Conservation (phyloP, 1,140 invertebrate genomes). For the Calliopsis andreniformis region DNA sequence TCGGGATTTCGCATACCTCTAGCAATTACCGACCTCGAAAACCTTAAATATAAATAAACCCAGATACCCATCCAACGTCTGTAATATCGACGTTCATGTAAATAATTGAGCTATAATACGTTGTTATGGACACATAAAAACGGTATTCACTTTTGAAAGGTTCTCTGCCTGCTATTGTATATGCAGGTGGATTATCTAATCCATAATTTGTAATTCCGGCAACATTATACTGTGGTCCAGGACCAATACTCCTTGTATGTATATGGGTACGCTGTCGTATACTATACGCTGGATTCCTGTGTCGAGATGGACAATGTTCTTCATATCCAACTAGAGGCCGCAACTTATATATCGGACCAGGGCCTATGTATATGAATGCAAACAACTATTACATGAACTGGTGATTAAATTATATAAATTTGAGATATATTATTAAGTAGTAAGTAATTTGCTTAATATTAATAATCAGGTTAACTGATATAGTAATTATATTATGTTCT, state of each 20-base stretch:
- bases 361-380: constrained; percentile 65
- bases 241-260: constrained; percentile 49
- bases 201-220: constrained; percentile 73
- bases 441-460: constrained; percentile 23
- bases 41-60: no score
- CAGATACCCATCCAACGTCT: no score
- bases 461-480: constrained; percentile 6
- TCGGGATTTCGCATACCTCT: no score
- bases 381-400: constrained; percentile 3
- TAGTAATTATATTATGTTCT: neutral
- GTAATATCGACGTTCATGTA: no score
- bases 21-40: no score
- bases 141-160: constrained; percentile 31
- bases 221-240: constrained; percentile 74
- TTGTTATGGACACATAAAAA: neutral
- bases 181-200: constrained; percentile 67
- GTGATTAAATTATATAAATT: constrained; percentile 2
- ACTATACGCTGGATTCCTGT: constrained; percentile 75
- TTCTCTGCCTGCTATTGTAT: constrained; percentile 63
- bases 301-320: constrained; percentile 75
- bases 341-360: constrained; percentile 77
- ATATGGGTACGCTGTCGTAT: constrained; percentile 59
- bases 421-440: constrained; percentile 3
- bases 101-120: no score
- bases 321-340: constrained; percentile 74